Evolutionary conservation across 2,113 vertebrate genomes (phyloP), one percentile per base, ranked within the genome.

Genomic region (Hydrochoerus hydrochaeris): DNA sequence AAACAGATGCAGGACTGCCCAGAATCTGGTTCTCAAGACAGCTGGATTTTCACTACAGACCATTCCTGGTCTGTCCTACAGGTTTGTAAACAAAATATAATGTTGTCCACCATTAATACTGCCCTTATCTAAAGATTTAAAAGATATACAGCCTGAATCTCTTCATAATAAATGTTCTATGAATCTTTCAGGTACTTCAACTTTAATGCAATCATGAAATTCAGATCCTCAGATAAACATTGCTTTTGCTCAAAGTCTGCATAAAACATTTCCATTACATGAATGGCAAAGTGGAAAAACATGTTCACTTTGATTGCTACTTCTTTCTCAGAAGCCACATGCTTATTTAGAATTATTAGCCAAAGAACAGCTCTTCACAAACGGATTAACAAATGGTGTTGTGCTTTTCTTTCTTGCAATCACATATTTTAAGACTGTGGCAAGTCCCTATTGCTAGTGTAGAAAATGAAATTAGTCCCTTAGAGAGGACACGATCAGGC

Each of bases 381-480:
- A 88, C 7, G 69, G 65, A 95, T 94, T 95, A 96, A 97, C 7
- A 98, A 96, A 94, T 85, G 95, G 85, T 94, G 97, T 84, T 83
- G 81, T 96, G 96, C 91, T 93, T 97, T 96, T 80, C 97, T 97
- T 95, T 97, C 91, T 97, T 57, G 88, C 90, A 98, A 96, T 97
- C 80, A 96, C 92, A 97, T 92, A 93, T 95, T 98, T 98, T 94
- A 98, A 98, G 97, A 97, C 98, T 94, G 92, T 98, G 96, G 97
- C 97, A 98, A 98, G 97, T 85, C 97, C 96, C 97, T 94, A 77
- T 96, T 96, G 94, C 98, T 97, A 96, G 95, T 97, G 94, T 92
- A 97, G 97, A 98, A 98, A 98, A 98, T 97, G 97, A 98, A 98
- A 98, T 98, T 93, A 98, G 97, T 98, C 98, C 98, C 98, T 98